phyloP scores from a whole-genome alignment of 2,888 invertebrate genomes.

The Cerastoderma edule region DNA sequence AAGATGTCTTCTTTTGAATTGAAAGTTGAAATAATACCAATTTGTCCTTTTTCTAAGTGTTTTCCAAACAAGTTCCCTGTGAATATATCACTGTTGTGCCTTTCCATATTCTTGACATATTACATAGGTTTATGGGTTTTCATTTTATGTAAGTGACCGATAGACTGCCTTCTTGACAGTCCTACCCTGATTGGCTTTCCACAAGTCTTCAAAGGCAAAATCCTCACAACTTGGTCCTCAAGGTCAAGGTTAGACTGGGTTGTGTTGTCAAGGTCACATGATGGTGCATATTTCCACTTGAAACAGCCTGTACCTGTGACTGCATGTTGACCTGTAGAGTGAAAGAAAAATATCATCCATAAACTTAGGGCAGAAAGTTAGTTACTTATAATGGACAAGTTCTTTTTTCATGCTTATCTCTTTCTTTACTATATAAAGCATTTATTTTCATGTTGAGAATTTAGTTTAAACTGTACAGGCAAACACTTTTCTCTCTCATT shows the following conservation, averaged over 20 bases:
- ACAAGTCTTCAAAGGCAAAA: constrained; percentile 54
- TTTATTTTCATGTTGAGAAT: neutral
- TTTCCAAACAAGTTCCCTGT: too few species aligned
- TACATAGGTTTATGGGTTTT: neutral
- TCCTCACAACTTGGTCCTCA: constrained; percentile 39
- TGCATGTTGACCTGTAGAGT: constrained; percentile 4
- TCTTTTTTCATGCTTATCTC: neutral
- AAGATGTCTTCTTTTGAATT: too few species aligned
- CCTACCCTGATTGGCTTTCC: constrained; percentile 64
- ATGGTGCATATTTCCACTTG: constrained; percentile 68
- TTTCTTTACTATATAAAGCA: neutral
- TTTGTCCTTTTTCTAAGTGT: too few species aligned
- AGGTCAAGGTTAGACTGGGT: constrained; percentile 33
- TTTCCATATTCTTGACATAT: too few species aligned
- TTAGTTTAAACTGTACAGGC: too few species aligned
- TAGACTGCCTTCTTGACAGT: constrained; percentile 57
- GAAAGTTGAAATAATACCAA: too few species aligned
- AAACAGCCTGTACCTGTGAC: constrained; percentile 38
- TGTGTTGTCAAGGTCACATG: constrained; percentile 55
- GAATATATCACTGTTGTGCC: too few species aligned
- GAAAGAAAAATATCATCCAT: neutral
- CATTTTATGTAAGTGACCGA: constrained; percentile 53
- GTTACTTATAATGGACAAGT: neutral
- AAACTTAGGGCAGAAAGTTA: neutral
- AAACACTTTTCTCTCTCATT: too few species aligned